Conservation (phyloP, 1,140 invertebrate genomes). For the Bombus consobrinus region DNA sequence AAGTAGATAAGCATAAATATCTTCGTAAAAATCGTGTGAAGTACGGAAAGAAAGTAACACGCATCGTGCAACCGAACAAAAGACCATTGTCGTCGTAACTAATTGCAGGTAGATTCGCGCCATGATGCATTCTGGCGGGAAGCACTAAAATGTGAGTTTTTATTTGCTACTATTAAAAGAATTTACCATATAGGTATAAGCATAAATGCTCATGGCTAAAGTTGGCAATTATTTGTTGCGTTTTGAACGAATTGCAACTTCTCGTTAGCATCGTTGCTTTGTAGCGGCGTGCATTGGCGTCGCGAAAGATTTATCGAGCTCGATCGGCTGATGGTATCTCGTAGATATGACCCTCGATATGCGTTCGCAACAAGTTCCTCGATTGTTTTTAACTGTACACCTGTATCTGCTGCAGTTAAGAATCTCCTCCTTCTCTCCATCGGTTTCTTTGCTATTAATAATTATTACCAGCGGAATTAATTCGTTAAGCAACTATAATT, state of each 20-base stretch:
- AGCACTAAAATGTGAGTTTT: neutral
- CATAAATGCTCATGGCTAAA: neutral
- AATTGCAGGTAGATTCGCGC: neutral
- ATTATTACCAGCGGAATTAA: conserved; percentile 51
- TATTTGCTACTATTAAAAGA: neutral
- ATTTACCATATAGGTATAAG: neutral
- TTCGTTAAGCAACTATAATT: conserved; percentile 55
- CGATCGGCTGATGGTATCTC: conserved; percentile 19
- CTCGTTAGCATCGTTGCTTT: neutral
- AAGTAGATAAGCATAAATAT: neutral
- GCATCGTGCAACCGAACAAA: neutral
- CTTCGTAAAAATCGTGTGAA: neutral
- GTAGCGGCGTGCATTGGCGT: neutral
- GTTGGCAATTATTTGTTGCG: neutral
- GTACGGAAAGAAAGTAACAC: neutral
- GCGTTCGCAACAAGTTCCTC: conserved; percentile 10
- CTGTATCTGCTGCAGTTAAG: conserved; percentile 31
- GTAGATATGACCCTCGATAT: neutral
- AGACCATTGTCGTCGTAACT: neutral
- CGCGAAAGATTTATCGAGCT: conserved; percentile 28
- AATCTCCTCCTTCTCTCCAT: neutral
- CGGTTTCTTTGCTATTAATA: conserved; percentile 41
- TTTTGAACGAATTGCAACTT: neutral
- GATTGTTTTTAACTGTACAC: conserved; percentile 12
- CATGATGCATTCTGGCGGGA: neutral